Evolutionary conservation across 1,140 invertebrate genomes (phyloP), one percentile per base, ranked within the genome.

Genomic region (Monochamus saltuarius): DNA sequence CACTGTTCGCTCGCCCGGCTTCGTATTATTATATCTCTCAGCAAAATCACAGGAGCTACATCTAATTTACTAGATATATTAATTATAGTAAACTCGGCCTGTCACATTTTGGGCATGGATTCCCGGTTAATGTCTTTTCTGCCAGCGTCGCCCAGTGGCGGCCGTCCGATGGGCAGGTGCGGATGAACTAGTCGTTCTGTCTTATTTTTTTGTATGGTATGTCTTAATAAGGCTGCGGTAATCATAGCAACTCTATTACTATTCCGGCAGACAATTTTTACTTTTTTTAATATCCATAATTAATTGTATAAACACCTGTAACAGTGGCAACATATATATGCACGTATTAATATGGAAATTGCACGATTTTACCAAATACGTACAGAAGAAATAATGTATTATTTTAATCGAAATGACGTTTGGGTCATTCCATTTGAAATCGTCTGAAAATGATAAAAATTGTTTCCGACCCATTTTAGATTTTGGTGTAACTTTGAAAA

Each of bases 1-100:
- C 70, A 72, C 70, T 72, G 68, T 63, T 70, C 53, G 64, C 59
- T 61, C 63, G 62, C 64, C 62, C 61, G 62, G 66, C 64, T 63
- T 70, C 66, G 67, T 70, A 72, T 69, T 70, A 72, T 72, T 70
- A 70, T 71, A 73, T 71, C 64, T 73, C 67, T 70, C 61, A 64
- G 66, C 67, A 61, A 73, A 73, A 71, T 73, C 69, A 68, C 71
- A 62, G 71, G 60, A 73, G 71, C 71, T 73, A 65, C 64, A 66
- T 68, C 69, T 68, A 69, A 71, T 73, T 71, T 68, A 61, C 62
- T 68, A 56, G 68, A 69, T 69, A 62, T 71, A 72, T 72, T 72
- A 72, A 71, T 72, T 72, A 72, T 67, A 65, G 59, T 58, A 63
- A 68, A 65, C 61, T 57, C 43, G 54, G 53, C 22, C 40, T 57